Conservation (phyloP, 2,113 vertebrate species). For the Odocoileus hemionus region DNA sequence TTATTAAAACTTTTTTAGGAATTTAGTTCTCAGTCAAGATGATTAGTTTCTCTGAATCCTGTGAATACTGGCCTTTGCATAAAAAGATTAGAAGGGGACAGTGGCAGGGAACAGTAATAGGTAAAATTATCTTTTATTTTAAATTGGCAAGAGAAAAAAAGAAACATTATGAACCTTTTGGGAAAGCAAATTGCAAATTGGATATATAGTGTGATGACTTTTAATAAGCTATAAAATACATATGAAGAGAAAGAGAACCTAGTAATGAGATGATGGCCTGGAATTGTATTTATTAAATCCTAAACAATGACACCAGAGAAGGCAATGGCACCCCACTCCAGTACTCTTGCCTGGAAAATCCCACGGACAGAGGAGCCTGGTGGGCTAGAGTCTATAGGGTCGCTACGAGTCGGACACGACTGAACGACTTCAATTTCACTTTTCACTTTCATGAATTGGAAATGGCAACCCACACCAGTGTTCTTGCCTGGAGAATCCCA, state of each 20-base stretch:
- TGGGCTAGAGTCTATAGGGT: too few relatives aligned
- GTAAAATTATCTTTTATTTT: constrained; percentile 25
- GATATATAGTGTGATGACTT: background rate
- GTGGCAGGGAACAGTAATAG: background rate
- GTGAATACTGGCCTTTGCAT: background rate
- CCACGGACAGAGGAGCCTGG: too few relatives aligned
- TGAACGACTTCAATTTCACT: too few relatives aligned
- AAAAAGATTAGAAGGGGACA: background rate
- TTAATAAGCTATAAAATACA: background rate
- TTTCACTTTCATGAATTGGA: too few relatives aligned
- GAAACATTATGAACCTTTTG: background rate
- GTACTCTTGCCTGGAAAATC: too few relatives aligned
- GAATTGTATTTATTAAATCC: background rate
- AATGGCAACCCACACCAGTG: too few relatives aligned
- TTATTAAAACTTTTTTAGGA: background rate
- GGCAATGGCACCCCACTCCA: too few relatives aligned
- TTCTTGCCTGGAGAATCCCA: too few relatives aligned
- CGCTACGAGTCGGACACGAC: too few relatives aligned
- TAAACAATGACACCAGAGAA: background rate
- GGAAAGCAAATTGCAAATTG: background rate
- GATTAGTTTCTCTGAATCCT: background rate
- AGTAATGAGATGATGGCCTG: background rate
- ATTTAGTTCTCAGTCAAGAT: background rate
- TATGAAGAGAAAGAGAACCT: background rate
- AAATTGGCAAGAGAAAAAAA: background rate